Evolutionary conservation across 2,113 vertebrate species (phyloP).

Genomic region (Tyto alba): DNA sequence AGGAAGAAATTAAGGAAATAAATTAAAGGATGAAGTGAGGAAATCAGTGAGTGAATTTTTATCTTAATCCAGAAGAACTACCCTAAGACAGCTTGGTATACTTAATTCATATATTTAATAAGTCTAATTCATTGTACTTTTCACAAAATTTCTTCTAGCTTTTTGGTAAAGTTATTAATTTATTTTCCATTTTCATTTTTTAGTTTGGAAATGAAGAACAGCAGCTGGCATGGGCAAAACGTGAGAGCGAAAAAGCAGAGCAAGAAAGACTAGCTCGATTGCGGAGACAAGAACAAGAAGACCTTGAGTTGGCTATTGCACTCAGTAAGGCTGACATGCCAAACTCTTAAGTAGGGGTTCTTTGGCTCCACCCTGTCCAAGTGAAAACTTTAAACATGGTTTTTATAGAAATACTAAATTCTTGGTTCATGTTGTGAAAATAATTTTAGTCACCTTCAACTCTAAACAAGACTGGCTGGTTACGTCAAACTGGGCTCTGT

Average conservation of each 20-base stretch:
- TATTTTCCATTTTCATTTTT: neutral
- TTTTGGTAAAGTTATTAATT: neutral
- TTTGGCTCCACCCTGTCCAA: neutral
- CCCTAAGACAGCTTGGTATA: neutral
- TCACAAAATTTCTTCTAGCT: neutral
- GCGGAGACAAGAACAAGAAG: conserved; percentile 94
- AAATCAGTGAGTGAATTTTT: neutral
- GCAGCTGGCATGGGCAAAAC: conserved; percentile 97
- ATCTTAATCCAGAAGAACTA: neutral
- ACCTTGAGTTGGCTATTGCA: conserved; percentile 94
- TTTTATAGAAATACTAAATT: conserved; percentile 2
- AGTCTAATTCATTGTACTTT: neutral
- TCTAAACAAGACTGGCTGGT: neutral
- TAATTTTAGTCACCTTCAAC: neutral
- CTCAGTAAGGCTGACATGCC: conserved; percentile 99
- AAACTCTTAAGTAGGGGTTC: conserved; percentile 71
- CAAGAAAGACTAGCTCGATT: conserved; percentile 90
- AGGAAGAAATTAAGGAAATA: neutral
- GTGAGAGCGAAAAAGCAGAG: conserved; percentile 94
- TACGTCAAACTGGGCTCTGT: neutral
- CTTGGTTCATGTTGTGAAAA: neutral
- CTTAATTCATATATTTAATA: neutral
- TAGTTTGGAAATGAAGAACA: conserved; percentile 98
- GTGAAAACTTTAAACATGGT: neutral
- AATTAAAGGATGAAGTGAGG: neutral